These are phyloP conservation scores for Acrobasis consociella DNA, from an alignment of 2,888 invertebrate species.

Conservation along the genomic window DNA sequence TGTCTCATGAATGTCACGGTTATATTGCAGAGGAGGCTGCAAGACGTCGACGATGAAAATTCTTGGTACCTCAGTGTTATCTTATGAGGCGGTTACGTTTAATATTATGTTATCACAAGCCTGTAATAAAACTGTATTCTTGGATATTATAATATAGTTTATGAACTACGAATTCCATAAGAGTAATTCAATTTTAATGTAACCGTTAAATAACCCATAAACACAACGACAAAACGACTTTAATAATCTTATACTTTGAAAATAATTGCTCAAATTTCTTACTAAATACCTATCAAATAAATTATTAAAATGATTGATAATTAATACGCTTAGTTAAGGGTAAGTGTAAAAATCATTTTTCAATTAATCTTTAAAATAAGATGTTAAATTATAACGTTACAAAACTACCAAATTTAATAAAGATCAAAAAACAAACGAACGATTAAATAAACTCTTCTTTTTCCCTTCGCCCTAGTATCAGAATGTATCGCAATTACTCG, in stretches of 20 bases:
- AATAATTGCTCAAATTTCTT: too few relatives aligned
- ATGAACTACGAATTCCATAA: slow-evolving; percentile 24
- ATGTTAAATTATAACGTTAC: too few relatives aligned
- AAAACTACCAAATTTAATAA: not conserved
- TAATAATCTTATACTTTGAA: not conserved
- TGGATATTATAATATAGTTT: slow-evolving; percentile 24
- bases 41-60: slow-evolving; percentile 76
- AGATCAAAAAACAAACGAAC: not conserved
- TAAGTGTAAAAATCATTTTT: too few relatives aligned
- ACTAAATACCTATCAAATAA: too few relatives aligned
- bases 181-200: slow-evolving; percentile 2
- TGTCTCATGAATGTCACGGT: slow-evolving; percentile 67
- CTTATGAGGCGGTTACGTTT: slow-evolving; percentile 74
- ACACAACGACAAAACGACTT: not conserved
- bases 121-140: slow-evolving; percentile 45
- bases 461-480: not conserved
- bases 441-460: not conserved
- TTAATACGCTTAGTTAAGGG: too few relatives aligned
- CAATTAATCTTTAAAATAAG: too few relatives aligned
- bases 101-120: slow-evolving; percentile 70
- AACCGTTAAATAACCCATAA: not conserved
- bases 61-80: slow-evolving; percentile 79
- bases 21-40: slow-evolving; percentile 75
- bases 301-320: too few relatives aligned
- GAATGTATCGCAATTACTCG: not conserved